Conservation (phyloP, 1,140 invertebrate species). For the Drosophila orosa region DNA sequence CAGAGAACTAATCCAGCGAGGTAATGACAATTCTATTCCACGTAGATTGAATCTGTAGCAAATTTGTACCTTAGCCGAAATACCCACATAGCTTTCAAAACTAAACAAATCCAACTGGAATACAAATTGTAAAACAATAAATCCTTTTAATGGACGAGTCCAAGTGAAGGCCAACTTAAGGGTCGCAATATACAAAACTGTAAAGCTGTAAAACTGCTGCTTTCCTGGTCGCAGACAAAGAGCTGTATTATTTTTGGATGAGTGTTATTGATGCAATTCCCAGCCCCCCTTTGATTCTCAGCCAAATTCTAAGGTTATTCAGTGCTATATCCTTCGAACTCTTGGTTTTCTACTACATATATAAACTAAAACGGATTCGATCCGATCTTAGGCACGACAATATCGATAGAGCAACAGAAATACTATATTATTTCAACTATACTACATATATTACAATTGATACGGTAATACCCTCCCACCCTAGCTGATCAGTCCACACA, state of each 20-base stretch:
- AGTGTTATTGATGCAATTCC: slow-evolving; percentile 48
- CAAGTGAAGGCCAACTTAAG: slow-evolving; percentile 5
- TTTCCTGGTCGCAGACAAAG: background rate
- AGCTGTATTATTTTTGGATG: slow-evolving; percentile 72
- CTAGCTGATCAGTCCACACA: slow-evolving; percentile 15
- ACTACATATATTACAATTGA: background rate
- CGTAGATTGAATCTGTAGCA: slow-evolving; percentile 70
- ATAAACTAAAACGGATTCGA: slow-evolving; percentile 23
- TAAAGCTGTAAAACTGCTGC: slow-evolving; percentile 9
- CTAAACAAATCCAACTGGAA: slow-evolving; percentile 25
- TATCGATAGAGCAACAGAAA: slow-evolving; percentile 31
- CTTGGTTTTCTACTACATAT: slow-evolving; percentile 62
- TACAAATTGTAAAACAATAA: slow-evolving; percentile 36
- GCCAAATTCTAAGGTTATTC: slow-evolving; percentile 34
- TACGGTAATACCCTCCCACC: slow-evolving; percentile 31
- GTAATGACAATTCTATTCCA: slow-evolving; percentile 35
- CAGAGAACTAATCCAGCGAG: slow-evolving; percentile 16
- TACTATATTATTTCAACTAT: slow-evolving; percentile 17
- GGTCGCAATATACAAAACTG: slow-evolving; percentile 9
- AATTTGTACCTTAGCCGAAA: slow-evolving; percentile 80
- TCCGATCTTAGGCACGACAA: slow-evolving; percentile 53
- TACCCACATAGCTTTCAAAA: slow-evolving; percentile 67
- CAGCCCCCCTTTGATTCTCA: slow-evolving; percentile 3
- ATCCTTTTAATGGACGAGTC: slow-evolving; percentile 24
- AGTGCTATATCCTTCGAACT: slow-evolving; percentile 46